Evolutionary conservation across 2,113 vertebrate genomes (phyloP).

Genomic region (Uropsilus gracilis): DNA sequence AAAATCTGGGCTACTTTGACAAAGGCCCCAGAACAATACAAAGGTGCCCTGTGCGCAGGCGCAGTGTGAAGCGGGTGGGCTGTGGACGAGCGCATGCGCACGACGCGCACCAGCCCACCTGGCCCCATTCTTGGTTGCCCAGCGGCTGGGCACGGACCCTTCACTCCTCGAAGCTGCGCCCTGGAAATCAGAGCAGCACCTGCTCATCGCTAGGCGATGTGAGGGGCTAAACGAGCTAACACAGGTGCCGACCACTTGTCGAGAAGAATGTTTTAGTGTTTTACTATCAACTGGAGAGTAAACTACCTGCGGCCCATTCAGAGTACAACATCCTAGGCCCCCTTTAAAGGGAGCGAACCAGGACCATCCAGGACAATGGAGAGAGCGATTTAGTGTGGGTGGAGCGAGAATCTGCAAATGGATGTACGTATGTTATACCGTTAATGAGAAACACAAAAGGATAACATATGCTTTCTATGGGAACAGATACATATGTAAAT

Average conservation of each 20-base stretch:
- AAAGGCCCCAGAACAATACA: neutral
- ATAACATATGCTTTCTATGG: neutral
- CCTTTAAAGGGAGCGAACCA: neutral
- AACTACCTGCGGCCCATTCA: neutral
- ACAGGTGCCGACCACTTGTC: neutral
- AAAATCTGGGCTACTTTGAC: neutral
- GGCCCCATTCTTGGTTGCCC: neutral
- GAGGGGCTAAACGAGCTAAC: neutral
- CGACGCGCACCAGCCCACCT: neutral
- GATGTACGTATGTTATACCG: neutral
- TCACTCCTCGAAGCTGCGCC: neutral
- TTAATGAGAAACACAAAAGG: neutral
- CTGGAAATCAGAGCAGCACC: neutral
- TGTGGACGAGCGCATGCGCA: too few species aligned
- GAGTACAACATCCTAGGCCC: neutral
- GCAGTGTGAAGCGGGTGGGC: neutral
- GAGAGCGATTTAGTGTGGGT: neutral
- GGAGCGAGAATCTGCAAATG: neutral
- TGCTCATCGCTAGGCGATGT: neutral
- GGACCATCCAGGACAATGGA: neutral
- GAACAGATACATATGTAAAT: neutral
- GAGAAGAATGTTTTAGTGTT: neutral
- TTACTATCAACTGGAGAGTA: neutral
- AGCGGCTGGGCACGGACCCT: neutral
- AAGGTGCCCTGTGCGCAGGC: neutral